A percentile compares a stretch with the other conserved stretches of the same genome.
Evolutionary conservation across 2,797 vertebrate species (phyloP).

Genomic region (Gymnodraco acuticeps): DNA sequence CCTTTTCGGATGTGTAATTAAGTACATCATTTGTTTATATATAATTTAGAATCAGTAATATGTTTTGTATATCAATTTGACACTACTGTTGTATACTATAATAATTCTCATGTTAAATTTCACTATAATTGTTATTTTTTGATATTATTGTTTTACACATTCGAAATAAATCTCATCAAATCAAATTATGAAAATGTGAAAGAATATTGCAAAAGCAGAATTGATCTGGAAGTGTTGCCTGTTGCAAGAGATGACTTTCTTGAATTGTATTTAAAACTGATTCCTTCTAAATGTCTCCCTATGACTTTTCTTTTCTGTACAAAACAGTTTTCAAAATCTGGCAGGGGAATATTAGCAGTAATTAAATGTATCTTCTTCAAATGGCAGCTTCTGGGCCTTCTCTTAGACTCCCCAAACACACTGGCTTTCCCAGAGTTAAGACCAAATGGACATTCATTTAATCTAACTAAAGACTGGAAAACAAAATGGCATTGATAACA

Average conservation of each 20-base stretch:
- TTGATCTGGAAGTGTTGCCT: not conserved
- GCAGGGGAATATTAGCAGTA: conserved; percentile 48
- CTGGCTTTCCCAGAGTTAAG: conserved; percentile 41
- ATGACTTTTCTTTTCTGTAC: conserved; percentile 3
- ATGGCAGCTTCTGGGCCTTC: conserved; percentile 57
- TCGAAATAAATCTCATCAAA: no score
- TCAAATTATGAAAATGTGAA: not conserved
- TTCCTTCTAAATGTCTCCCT: conserved; percentile 2
- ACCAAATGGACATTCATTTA: conserved; percentile 47
- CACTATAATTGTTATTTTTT: no score
- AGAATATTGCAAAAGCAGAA: not conserved
- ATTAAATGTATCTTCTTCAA: conserved; percentile 59
- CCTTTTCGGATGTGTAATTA: no score
- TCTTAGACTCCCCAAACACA: conserved; percentile 46
- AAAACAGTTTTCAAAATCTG: conserved; percentile 26
- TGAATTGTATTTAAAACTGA: conserved; percentile 6
- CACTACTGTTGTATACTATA: no score
- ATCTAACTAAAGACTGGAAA: conserved; percentile 36
- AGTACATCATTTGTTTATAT: no score
- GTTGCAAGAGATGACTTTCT: not conserved
- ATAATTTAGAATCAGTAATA: no score
- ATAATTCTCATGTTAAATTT: no score
- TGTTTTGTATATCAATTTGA: no score
- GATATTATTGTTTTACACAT: no score
- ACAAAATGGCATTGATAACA: conserved; percentile 28